Evolutionary conservation across 30 jellyfish, hydroid and myxozoan species (phyloP).

Genomic region (Aurelia coerulea): DNA sequence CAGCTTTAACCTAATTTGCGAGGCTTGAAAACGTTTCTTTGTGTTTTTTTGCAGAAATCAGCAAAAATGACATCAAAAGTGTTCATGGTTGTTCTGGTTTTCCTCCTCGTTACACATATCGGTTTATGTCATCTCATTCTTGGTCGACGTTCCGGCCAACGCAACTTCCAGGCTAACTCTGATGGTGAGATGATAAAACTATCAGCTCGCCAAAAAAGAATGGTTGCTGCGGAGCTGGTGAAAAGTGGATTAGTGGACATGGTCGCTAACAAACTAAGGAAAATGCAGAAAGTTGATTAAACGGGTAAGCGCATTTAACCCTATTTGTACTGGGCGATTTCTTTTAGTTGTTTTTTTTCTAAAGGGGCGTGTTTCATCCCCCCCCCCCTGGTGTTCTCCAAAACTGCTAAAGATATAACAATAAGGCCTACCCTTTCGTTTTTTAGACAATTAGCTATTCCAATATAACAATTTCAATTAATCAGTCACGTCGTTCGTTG

Average conservation of each 20-base stretch:
- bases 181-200: slow-evolving; percentile 29
- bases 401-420: too few relatives aligned
- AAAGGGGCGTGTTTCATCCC: too few relatives aligned
- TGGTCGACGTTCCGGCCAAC: slow-evolving; percentile 39
- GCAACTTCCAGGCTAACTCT: slow-evolving; percentile 41
- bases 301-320: not conserved
- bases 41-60: not conserved
- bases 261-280: not conserved
- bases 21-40: too few relatives aligned
- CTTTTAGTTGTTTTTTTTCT: too few relatives aligned
- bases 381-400: too few relatives aligned
- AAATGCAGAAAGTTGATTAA: not conserved
- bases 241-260: not conserved
- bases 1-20: too few relatives aligned
- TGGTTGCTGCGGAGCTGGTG: slow-evolving; percentile 15
- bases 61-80: slow-evolving; percentile 12
- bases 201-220: slow-evolving; percentile 20
- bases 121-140: slow-evolving; percentile 24
- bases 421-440: too few relatives aligned
- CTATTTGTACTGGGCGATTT: too few relatives aligned
- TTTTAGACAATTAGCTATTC: too few relatives aligned
- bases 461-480: too few relatives aligned
- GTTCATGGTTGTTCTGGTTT: not conserved
- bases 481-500: too few relatives aligned
- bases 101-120: slow-evolving; percentile 7